These are phyloP conservation scores for Stegana nigrithorax DNA, from an alignment of 2,888 invertebrate genomes.

Conservation along the genomic window DNA sequence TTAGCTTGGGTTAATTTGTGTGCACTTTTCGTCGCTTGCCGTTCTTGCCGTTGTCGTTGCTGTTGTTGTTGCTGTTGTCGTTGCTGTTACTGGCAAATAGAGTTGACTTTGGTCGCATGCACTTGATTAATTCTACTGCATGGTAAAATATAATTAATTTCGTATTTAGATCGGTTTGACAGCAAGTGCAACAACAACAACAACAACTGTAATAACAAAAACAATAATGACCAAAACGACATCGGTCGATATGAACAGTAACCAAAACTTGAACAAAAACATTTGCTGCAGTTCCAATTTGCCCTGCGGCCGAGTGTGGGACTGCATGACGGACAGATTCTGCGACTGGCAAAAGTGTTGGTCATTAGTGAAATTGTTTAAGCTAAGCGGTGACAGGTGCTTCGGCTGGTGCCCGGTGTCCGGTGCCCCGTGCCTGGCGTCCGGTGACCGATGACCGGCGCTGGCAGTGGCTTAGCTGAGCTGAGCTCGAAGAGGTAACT, in stretches of 20 bases:
- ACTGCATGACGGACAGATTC: too few species aligned
- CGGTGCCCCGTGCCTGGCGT: slow-evolving; percentile 12
- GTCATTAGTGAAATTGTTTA: slow-evolving; percentile 57
- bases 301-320: too few species aligned
- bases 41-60: background rate
- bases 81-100: slow-evolving; percentile 42
- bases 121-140: slow-evolving; percentile 58
- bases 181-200: background rate
- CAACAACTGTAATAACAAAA: too few species aligned
- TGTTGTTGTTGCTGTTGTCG: slow-evolving; percentile 36
- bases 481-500: too few species aligned
- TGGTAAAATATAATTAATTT: slow-evolving; percentile 56
- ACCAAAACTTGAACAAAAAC: too few species aligned
- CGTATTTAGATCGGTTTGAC: slow-evolving; percentile 39
- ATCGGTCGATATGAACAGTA: too few species aligned
- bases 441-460: background rate
- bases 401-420: background rate
- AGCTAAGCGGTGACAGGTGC: slow-evolving; percentile 52
- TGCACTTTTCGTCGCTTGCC: too few species aligned
- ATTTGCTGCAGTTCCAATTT: too few species aligned
- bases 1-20: background rate
- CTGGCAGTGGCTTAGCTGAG: background rate
- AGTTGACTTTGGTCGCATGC: slow-evolving; percentile 36
- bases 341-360: slow-evolving; percentile 19
- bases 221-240: background rate